phyloP scores from a whole-genome alignment of 2,888 invertebrate genomes.

The Molorchus minor region DNA sequence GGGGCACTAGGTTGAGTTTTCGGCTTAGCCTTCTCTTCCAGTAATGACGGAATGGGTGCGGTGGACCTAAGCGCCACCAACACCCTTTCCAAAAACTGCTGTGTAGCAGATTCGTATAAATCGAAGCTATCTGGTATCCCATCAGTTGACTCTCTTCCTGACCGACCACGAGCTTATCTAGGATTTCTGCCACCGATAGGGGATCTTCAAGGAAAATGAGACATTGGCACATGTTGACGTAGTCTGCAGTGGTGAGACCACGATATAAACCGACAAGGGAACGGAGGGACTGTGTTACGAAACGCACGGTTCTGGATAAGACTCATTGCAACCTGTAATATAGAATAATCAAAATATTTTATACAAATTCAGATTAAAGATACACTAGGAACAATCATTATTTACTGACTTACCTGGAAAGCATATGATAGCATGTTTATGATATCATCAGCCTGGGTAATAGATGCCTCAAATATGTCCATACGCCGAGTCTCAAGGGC shows the following conservation, averaged over 20 bases:
- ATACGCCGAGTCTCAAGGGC: conserved; percentile 96
- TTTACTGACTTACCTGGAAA: conserved; percentile 74
- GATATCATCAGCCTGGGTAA: conserved; percentile 91
- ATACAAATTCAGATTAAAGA: no score
- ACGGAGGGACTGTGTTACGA: conserved; percentile 87
- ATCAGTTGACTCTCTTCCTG: conserved; percentile 78
- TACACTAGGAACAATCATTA: no score
- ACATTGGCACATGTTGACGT: conserved; percentile 98
- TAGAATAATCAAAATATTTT: no score
- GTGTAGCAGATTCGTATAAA: conserved; percentile 98
- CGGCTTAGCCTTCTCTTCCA: conserved; percentile 79
- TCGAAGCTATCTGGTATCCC: conserved; percentile 99
- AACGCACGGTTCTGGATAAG: conserved; percentile 94
- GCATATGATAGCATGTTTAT: conserved; percentile 93
- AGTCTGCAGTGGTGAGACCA: conserved; percentile 90
- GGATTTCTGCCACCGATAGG: conserved; percentile 88
- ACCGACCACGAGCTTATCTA: conserved; percentile 88
- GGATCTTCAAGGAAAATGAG: conserved; percentile 96
- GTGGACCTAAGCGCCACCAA: conserved; percentile 83
- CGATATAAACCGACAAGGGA: conserved; percentile 91
- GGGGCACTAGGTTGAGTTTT: conserved; percentile 54
- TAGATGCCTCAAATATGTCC: conserved; percentile 94
- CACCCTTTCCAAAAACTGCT: conserved; percentile 92
- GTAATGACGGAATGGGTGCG: conserved; percentile 81
- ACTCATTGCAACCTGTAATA: conserved; percentile 93